Percentiles rank a stretch among this genome's conserved stretches.
Conservation (phyloP, 2,113 vertebrate species). For the Pollimyrus isidori region DNA sequence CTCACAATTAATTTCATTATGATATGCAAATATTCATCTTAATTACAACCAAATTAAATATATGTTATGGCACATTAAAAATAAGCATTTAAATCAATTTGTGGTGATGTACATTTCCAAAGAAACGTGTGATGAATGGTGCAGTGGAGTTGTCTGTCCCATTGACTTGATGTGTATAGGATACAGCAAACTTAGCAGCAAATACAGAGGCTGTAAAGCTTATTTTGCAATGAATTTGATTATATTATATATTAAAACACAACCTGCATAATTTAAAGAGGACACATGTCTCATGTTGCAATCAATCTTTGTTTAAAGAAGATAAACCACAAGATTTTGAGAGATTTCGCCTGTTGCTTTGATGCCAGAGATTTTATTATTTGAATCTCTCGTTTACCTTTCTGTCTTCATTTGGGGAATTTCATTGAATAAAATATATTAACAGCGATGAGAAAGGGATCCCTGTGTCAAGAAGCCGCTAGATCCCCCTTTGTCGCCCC, state of each 20-base stretch:
- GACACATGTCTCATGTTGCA: not conserved
- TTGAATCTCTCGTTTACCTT: not conserved
- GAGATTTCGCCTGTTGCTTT: not conserved
- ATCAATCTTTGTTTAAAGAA: not conserved
- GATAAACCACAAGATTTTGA: not conserved
- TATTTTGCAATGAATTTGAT: not conserved
- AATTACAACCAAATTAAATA: conserved; percentile 43
- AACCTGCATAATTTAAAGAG: not conserved
- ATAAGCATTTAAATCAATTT: conserved; percentile 42
- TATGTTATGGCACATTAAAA: conserved; percentile 39
- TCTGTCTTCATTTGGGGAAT: not conserved
- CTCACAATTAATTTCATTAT: conserved; percentile 41
- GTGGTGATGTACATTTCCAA: conserved; percentile 32
- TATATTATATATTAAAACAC: not conserved
- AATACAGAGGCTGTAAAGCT: not conserved
- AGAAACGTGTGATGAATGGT: conserved; percentile 19
- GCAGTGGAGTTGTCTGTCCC: not conserved
- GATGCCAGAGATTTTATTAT: not conserved
- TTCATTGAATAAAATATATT: not conserved
- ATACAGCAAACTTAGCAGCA: not conserved
- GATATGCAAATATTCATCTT: conserved; percentile 41
- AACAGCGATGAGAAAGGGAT: not conserved
- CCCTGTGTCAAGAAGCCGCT: not conserved
- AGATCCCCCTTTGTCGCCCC: not conserved
- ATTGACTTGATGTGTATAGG: not conserved